Conservation (phyloP, 1,140 invertebrate species). For the Meloidogyne chitwoodi region DNA sequence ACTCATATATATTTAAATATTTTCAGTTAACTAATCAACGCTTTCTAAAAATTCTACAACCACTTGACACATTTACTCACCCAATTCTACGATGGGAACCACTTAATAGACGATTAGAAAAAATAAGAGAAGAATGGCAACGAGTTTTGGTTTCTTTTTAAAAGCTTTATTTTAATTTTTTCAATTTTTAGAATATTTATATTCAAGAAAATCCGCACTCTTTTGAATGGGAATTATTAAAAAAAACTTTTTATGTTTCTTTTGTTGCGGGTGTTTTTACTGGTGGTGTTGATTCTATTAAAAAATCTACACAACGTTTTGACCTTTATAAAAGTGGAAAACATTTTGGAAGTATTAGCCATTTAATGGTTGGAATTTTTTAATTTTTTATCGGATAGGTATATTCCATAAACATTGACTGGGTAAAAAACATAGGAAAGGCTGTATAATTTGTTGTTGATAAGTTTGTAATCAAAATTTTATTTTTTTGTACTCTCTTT, state of each 20-base stretch:
- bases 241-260: neutral
- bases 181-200: slow-evolving; percentile 6
- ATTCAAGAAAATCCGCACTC: neutral
- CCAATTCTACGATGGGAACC: neutral
- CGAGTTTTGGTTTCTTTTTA: neutral
- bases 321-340: slow-evolving; percentile 5
- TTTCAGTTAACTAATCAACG: neutral
- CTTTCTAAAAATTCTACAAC: neutral
- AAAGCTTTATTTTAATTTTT: neutral
- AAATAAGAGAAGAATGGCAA: neutral
- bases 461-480: too few species aligned
- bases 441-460: too few species aligned
- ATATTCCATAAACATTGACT: neutral
- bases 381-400: neutral
- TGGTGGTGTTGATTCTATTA: neutral
- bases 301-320: neutral
- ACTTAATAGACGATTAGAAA: neutral
- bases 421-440: too few species aligned
- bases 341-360: neutral
- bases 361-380: neutral
- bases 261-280: neutral
- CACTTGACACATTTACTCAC: neutral
- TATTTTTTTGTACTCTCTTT: too few species aligned
- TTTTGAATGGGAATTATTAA: slow-evolving; percentile 2
- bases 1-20: too few species aligned